Evolutionary conservation across 2,113 vertebrate genomes (phyloP).

Genomic region (Capreolus pygargus): DNA sequence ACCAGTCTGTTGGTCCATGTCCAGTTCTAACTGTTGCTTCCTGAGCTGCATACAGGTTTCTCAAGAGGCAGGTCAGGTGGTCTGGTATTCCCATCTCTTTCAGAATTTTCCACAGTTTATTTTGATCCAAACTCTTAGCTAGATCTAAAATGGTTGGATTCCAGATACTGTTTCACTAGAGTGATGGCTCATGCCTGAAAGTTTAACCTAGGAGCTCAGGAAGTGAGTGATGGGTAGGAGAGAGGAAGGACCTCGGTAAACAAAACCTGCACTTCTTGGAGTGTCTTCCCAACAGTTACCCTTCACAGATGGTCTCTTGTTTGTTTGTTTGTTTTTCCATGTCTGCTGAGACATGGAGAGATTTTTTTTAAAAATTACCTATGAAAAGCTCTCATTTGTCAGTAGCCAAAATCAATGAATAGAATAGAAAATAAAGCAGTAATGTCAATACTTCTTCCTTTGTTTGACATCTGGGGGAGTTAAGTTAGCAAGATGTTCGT

Average conservation of each 20-base stretch:
- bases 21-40: no score
- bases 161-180: background rate
- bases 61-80: no score
- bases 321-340: background rate
- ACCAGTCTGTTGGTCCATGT: no score
- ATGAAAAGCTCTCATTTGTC: background rate
- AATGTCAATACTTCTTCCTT: background rate
- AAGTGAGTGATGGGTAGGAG: background rate
- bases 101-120: no score
- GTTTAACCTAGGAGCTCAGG: background rate
- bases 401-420: background rate
- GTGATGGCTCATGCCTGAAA: background rate
- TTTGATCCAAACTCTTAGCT: background rate
- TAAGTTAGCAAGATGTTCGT: background rate
- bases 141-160: background rate
- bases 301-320: background rate
- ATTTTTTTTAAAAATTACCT: background rate
- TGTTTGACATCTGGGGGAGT: background rate
- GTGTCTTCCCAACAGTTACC: background rate
- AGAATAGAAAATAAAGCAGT: background rate
- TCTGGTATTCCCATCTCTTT: no score
- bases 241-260: background rate
- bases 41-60: no score
- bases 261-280: background rate
- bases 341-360: background rate